Conservation (phyloP, 2,113 vertebrate genomes). For the Vidua macroura region DNA sequence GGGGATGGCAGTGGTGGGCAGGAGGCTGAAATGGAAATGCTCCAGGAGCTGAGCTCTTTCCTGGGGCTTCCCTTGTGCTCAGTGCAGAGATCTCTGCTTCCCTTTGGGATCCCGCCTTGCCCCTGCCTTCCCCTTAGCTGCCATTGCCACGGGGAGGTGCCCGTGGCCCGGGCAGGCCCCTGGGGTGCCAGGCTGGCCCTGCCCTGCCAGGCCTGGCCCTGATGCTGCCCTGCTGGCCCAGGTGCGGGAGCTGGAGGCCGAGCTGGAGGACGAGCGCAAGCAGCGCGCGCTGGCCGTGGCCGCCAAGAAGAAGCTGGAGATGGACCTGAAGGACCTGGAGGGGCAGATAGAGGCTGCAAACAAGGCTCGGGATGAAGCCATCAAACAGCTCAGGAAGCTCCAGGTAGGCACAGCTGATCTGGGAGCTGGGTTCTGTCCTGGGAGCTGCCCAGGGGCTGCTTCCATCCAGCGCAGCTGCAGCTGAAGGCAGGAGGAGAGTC, state of each 20-base stretch:
- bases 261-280: slow-evolving; percentile 95
- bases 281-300: slow-evolving; percentile 90
- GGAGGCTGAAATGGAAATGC: neutral
- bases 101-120: neutral
- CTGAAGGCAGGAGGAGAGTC: neutral
- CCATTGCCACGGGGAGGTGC: accelerated
- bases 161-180: neutral
- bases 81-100: neutral
- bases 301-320: slow-evolving; percentile 96
- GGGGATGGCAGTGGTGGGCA: neutral
- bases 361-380: slow-evolving; percentile 93
- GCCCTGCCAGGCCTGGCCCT: too few relatives aligned
- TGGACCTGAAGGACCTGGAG: slow-evolving; percentile 94
- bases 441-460: neutral
- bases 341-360: slow-evolving; percentile 92
- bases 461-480: neutral
- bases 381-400: slow-evolving; percentile 93
- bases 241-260: slow-evolving; percentile 95
- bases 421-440: neutral
- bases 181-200: neutral
- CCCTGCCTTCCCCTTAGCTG: neutral
- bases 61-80: neutral
- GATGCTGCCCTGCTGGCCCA: slow-evolving; percentile 34
- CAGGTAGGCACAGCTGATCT: slow-evolving; percentile 76
- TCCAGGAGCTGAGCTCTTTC: neutral